Evolutionary conservation across 2,888 invertebrate genomes (phyloP), one percentile per base, ranked within the genome.

Genomic region (Habrosyne pyritoides): DNA sequence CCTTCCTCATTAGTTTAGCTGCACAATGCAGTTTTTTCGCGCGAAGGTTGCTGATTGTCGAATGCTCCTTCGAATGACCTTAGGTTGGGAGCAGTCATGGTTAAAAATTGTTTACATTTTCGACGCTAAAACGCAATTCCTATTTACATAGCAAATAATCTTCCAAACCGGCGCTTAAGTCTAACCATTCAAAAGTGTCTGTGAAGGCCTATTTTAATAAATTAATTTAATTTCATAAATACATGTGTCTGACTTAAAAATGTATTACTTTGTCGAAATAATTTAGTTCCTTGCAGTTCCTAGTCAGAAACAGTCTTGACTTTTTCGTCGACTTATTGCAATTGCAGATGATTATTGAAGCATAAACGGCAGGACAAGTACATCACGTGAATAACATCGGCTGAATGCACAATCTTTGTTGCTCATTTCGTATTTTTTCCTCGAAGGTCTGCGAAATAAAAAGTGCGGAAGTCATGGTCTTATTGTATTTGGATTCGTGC

Each of bases 1-100:
- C 84, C 87, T 89, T 88, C 87, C 87, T 87, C 69, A 75, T 81
- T 76, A 66, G 56, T 56, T 75, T 73, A 68, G 64, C 59, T 79
- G 75, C 75, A 75, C 78, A 74, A 75, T 78, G 79, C 81, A 78
- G 57, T 63, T 61, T 66, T 72, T 71, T 72, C 65, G 61, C 53
- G 52, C 47, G 65, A 77, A 81, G 81, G 79, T 72, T 68, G 55
- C 21, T 21, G 56, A 53, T 63, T 60, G 51, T 55, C 56, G 60
- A 33, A 53, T 61, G 59, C 18, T 54, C 62, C 61, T 66, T 66
- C 54, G 50, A 52, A 42, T 54, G 61, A 55, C 64, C 65, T 68
- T 63, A 53, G 28, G 18, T 68, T 63, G 54, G 28, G 18, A 50
- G 42, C 12, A 7, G 10, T n/a, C n/a, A 30, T 30, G 30, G 30